Conservation (phyloP, 2,888 invertebrate species). For the Cheilosia soror region DNA sequence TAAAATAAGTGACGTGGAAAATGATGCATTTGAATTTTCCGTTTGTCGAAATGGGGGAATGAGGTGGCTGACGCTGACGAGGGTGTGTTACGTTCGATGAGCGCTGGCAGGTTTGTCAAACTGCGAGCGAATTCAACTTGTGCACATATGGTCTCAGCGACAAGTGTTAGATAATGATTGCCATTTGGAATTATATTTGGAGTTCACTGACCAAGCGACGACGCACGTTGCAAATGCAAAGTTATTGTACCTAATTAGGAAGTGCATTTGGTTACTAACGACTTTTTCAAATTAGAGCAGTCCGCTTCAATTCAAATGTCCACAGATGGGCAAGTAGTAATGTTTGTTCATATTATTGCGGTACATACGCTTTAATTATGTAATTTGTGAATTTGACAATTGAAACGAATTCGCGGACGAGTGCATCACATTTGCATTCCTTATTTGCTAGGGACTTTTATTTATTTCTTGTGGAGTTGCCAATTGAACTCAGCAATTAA, state of each 20-base stretch:
- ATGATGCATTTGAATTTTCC: constrained; percentile 78
- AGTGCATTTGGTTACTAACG: constrained; percentile 16
- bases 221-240: constrained; percentile 29
- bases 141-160: constrained; percentile 29
- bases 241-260: constrained; percentile 2
- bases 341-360: too few species aligned
- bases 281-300: constrained; percentile 17
- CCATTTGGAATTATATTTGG: background rate
- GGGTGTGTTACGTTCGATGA: constrained; percentile 38
- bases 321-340: constrained; percentile 28
- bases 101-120: constrained; percentile 70
- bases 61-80: constrained; percentile 16
- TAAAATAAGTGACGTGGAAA: constrained; percentile 81
- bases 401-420: background rate
- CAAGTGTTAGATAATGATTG: background rate
- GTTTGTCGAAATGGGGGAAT: constrained; percentile 57
- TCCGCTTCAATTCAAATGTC: background rate
- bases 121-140: constrained; percentile 37
- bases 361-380: background rate
- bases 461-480: too few species aligned
- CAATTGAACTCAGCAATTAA: too few species aligned
- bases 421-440: too few species aligned
- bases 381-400: background rate
- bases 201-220: constrained; percentile 16
- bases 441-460: too few species aligned